Conservation (phyloP, 92 coral and sea anemone genomes). For the Umimayanthus chanpuru region DNA sequence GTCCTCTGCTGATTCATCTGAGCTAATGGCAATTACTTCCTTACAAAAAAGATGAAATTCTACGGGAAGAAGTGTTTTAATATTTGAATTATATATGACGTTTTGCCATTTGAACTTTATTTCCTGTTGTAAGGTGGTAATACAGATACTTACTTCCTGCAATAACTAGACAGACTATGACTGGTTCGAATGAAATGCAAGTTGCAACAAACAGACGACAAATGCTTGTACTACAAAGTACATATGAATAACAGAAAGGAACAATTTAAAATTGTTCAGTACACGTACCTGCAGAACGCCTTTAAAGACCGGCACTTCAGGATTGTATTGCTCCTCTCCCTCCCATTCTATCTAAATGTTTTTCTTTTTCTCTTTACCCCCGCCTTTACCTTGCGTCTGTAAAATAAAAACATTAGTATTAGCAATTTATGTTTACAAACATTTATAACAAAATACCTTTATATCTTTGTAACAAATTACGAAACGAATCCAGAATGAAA, state of each 20-base stretch:
- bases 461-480: background rate
- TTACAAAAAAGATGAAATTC: background rate
- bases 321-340: constrained; percentile 7
- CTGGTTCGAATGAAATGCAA: too few species aligned
- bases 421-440: background rate
- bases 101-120: background rate
- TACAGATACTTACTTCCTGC: background rate
- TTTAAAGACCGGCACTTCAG: constrained; percentile 1
- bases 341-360: background rate
- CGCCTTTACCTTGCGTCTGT: too few species aligned
- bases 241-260: background rate
- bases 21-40: constrained; percentile 13
- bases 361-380: too few species aligned
- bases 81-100: too few species aligned
- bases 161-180: background rate
- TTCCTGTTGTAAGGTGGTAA: background rate
- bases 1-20: constrained; percentile 23
- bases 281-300: background rate
- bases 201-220: background rate
- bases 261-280: background rate
- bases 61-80: background rate
- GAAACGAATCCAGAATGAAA: background rate
- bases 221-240: background rate
- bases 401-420: background rate
- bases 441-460: background rate